Evolutionary conservation across 2,888 invertebrate genomes (phyloP).

Genomic region (Sesia apiformis): DNA sequence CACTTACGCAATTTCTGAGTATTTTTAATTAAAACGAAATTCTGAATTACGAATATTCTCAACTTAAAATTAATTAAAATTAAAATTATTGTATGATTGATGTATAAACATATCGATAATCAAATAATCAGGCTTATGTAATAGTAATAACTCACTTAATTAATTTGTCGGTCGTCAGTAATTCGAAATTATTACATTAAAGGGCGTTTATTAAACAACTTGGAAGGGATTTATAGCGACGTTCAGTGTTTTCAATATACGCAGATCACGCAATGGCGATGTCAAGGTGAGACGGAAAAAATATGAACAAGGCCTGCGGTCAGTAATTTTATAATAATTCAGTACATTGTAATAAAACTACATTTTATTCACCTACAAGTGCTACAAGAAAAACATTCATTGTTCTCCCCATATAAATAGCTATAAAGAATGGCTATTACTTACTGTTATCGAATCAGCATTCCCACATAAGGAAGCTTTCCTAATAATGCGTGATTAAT

Average conservation of each 20-base stretch:
- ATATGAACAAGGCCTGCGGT: conserved; percentile 40
- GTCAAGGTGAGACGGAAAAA: conserved; percentile 18
- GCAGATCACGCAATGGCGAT: conserved; percentile 42
- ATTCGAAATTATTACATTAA: background rate
- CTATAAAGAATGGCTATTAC: background rate
- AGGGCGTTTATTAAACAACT: background rate
- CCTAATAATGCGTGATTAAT: conserved; percentile 41
- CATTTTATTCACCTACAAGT: background rate
- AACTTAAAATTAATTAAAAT: too few relatives aligned
- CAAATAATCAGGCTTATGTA: background rate
- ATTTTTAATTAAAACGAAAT: too few relatives aligned
- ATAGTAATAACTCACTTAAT: background rate
- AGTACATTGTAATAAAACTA: background rate
- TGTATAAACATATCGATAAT: background rate
- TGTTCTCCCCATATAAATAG: background rate
- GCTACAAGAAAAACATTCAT: background rate
- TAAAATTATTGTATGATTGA: background rate
- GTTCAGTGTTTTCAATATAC: conserved; percentile 44
- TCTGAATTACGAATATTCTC: too few relatives aligned
- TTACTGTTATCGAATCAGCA: conserved; percentile 2
- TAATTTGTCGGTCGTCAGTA: background rate
- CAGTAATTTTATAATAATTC: conserved; percentile 41
- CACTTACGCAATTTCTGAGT: too few relatives aligned
- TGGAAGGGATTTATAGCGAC: conserved; percentile 38
- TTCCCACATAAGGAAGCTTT: conserved; percentile 28